Conservation (phyloP, 2,797 vertebrate genomes). For the Garrulus glandarius region DNA sequence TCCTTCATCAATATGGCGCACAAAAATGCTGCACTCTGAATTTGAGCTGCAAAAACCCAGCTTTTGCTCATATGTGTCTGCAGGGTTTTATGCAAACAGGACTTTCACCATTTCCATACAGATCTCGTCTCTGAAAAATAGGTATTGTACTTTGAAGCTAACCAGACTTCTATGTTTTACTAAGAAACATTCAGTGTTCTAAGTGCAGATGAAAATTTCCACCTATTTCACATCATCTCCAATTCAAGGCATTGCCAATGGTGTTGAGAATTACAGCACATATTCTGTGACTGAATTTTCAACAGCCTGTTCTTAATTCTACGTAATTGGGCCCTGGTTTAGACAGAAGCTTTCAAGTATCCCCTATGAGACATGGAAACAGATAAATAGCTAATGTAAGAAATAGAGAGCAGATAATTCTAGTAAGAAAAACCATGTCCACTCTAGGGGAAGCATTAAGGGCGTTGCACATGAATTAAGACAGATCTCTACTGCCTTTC, state of each 20-base stretch:
- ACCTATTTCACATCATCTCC: conserved; percentile 40
- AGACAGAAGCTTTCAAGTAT: conserved; percentile 53
- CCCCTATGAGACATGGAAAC: conserved; percentile 57
- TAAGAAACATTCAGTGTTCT: not conserved
- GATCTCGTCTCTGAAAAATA: not conserved
- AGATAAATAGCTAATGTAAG: conserved; percentile 70
- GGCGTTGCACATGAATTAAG: conserved; percentile 49
- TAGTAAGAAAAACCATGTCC: conserved; percentile 50
- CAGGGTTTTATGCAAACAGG: not conserved
- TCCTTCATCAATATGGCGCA: not conserved
- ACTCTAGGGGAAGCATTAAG: conserved; percentile 45
- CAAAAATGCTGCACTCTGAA: not conserved
- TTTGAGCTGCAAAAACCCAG: not conserved
- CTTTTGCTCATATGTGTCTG: not conserved
- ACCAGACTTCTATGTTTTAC: not conserved
- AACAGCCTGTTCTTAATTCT: conserved; percentile 63
- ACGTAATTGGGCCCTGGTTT: conserved; percentile 68
- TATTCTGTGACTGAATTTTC: conserved; percentile 68
- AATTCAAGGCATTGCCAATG: conserved; percentile 14
- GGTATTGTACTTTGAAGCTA: not conserved
- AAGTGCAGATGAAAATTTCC: not conserved
- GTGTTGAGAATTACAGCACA: conserved; percentile 49
- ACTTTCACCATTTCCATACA: not conserved
- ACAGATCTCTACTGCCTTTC: conserved; percentile 69
- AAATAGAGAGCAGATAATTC: conserved; percentile 74